Percentiles rank a stretch among this genome's conserved stretches.
Evolutionary conservation across 2,888 invertebrate species (phyloP).

Genomic region (Sisyra terminalis): DNA sequence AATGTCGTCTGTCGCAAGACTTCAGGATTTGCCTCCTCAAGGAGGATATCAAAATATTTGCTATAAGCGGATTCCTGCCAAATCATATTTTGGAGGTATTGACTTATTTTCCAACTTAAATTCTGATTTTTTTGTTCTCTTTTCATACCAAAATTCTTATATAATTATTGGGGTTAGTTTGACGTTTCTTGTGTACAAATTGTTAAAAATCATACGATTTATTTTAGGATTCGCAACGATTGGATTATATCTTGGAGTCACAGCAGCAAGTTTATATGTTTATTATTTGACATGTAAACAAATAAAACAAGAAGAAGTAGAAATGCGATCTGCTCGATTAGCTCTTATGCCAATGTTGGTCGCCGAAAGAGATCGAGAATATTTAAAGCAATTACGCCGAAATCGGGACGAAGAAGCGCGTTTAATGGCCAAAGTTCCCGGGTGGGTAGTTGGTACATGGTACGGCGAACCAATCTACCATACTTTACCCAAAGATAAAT

Average conservation of each 20-base stretch:
- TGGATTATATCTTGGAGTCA: constrained; percentile 39
- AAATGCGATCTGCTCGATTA: constrained; percentile 59
- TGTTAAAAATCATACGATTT: constrained; percentile 6
- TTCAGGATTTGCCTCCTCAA: constrained; percentile 84
- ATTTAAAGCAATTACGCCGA: constrained; percentile 56
- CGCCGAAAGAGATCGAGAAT: constrained; percentile 76
- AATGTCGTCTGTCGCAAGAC: constrained; percentile 25
- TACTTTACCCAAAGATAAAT: constrained; percentile 42
- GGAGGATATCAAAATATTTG: constrained; percentile 77
- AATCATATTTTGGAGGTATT: constrained; percentile 48
- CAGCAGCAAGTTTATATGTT: constrained; percentile 35
- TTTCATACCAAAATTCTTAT: neutral
- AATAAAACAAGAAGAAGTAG: constrained; percentile 40
- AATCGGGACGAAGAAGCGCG: constrained; percentile 74
- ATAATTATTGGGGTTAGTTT: neutral
- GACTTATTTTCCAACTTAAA: constrained; percentile 12
- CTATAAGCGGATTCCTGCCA: constrained; percentile 55
- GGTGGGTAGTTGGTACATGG: constrained; percentile 83
- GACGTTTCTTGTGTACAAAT: neutral
- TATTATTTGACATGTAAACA: constrained; percentile 37
- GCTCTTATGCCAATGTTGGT: constrained; percentile 60
- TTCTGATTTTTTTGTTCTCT: neutral
- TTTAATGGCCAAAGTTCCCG: constrained; percentile 78
- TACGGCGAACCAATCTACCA: constrained; percentile 72
- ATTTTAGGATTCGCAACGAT: constrained; percentile 42